Evolutionary conservation across 2,888 invertebrate species (phyloP), one percentile per base, ranked within the genome.

Genomic region (Drosophila pseudotalamancana): DNA sequence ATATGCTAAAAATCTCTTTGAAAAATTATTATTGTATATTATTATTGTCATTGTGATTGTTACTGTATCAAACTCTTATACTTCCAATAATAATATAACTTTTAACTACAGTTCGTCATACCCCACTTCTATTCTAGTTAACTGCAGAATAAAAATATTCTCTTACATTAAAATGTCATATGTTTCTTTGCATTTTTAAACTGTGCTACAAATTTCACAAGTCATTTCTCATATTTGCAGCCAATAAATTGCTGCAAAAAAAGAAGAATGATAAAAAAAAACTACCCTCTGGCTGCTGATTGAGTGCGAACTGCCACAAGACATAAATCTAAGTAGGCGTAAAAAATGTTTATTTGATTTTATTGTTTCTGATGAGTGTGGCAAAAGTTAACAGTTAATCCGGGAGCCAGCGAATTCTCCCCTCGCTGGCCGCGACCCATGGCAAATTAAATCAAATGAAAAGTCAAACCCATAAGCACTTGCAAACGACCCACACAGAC

Each of bases 381-480:
- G 55, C 63, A 75, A 82, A 87, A 87, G 77, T 75, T 66, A 77
- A 72, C 81, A 70, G 82, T 70, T 75, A 75, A 84, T 85, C 70
- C 62, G 77, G 64, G 57, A 54, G 54, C 55, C 42, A 49, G n/a
- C 39, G 27, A 2, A 12, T 34, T 46, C 64, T 35, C 59, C 67
- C 75, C 73, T 56, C 25, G 31, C 21, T 14, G 27, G 29, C 42
- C 39, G 32, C 32, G 51, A 53, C 45, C 77, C 77, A 65, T 72
- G 46, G 60, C 76, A 87, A 84, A 84, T 84, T 74, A 82, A 87
- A 84, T 84, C 79, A 84, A 84, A 87, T 87, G 83, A 84, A 77
- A 84, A 87, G 83, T 84, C 87, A 84, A 84, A 79, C 80, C 79
- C 75, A 82, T 79, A 85, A 85, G 78, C 79, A 77, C 77, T 75